Evolutionary conservation across 2,888 invertebrate genomes (phyloP), one percentile per base, ranked within the genome.

Genomic region (Plutella xylostella): DNA sequence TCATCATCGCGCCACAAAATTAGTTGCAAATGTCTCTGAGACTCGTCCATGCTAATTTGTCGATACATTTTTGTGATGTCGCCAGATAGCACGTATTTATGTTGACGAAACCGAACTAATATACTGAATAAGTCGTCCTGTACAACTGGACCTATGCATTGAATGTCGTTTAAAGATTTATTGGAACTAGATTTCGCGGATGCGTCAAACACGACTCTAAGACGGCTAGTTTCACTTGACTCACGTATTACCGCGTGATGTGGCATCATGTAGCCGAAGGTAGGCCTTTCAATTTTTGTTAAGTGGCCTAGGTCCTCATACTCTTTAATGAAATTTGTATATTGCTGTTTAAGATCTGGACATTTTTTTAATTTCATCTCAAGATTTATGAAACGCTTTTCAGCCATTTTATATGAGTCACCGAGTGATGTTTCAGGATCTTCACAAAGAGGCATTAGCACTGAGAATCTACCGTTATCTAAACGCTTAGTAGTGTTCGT

Each of bases 191-290:
- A 43, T 1, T 42, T 46, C 4, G 51, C 51, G 0, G 55, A 55
- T 0, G 50, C 56, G 37, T 55, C 53, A 40, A 56, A 58, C 0
- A 60, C 54, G 1, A 57, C 55, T 1, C 56, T 40, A 0, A 57
- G 28, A 14, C 53, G 51, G 0, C 55, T 55, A 0, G 54, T 50
- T n/a, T 55, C 53, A 17, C 50, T 49, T 7, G 30, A 6, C 18
- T 48, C 45, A 2, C 47, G 45, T 1, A 55, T 25, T 0, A 55
- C 54, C 1, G 48, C 49, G 17, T 55, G 56, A 49, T 56, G n/a
- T n/a, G 56, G n/a, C n/a, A n/a, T n/a, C n/a, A n/a, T n/a, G n/a
- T n/a, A n/a, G n/a, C n/a, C n/a, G n/a, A n/a, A n/a, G n/a, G n/a
- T n/a, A n/a, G n/a, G n/a, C n/a, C n/a, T n/a, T n/a, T n/a, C n/a